phyloP scores from a whole-genome alignment of 2,888 invertebrate species.

The Crematogaster levior region DNA sequence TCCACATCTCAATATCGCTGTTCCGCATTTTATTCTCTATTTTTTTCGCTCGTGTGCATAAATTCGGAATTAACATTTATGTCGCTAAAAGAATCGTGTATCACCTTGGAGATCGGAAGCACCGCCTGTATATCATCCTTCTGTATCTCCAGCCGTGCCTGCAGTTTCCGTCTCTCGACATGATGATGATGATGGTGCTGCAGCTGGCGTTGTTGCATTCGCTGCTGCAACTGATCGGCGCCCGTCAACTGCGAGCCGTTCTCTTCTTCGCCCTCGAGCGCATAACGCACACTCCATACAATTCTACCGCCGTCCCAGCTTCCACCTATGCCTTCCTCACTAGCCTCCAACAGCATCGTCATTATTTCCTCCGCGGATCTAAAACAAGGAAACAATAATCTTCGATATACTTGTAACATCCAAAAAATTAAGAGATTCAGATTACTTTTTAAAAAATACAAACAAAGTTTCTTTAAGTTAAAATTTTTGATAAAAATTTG shows the following conservation, averaged over 20 bases:
- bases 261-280: conserved; percentile 88
- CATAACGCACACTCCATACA: conserved; percentile 94
- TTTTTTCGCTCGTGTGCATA: neutral
- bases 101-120: conserved; percentile 96
- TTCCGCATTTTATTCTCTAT: neutral
- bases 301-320: conserved; percentile 92
- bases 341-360: conserved; percentile 96
- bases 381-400: conserved; percentile 8
- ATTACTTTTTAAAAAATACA: neutral
- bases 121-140: conserved; percentile 98
- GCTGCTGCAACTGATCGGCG: conserved; percentile 78
- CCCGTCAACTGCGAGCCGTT: conserved; percentile 79
- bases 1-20: neutral
- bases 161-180: conserved; percentile 88
- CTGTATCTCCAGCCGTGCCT: conserved; percentile 94
- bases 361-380: conserved; percentile 92
- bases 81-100: neutral
- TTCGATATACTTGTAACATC: neutral
- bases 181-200: conserved; percentile 81
- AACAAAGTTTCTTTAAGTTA: neutral
- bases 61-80: conserved; percentile 9
- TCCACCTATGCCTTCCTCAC: conserved; percentile 90
- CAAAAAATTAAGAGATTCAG: neutral
- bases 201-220: conserved; percentile 75
- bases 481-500: neutral